phyloP scores from a whole-genome alignment of 2,797 vertebrate genomes.

The Myotis vivesi region DNA sequence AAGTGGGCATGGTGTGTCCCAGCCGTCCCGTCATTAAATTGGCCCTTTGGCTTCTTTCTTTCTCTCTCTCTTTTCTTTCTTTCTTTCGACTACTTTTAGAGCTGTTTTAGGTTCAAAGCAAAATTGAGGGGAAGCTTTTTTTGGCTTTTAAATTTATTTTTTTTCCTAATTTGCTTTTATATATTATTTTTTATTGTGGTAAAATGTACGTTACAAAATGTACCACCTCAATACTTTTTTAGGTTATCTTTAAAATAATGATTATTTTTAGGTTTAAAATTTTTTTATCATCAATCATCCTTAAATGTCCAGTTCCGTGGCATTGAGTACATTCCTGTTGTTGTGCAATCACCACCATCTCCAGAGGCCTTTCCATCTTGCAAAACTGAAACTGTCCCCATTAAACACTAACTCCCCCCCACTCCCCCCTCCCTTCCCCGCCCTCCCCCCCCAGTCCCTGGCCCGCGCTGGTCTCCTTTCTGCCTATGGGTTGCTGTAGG shows the following conservation, averaged over 20 bases:
- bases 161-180: not conserved
- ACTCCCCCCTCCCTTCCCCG: too few species aligned
- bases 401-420: not conserved
- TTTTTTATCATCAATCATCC: not conserved
- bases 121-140: not conserved
- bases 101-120: not conserved
- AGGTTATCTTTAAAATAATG: not conserved
- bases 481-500: not conserved
- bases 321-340: not conserved
- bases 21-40: not conserved
- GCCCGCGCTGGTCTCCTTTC: not conserved
- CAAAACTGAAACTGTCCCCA: not conserved
- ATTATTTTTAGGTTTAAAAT: not conserved
- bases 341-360: not conserved
- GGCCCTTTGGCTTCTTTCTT: not conserved
- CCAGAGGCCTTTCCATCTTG: not conserved
- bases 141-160: slow-evolving; percentile 7
- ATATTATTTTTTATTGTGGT: not conserved
- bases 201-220: not conserved
- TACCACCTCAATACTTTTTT: not conserved
- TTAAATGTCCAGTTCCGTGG: not conserved
- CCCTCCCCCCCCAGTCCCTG: not conserved
- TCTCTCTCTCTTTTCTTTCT: not conserved
- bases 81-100: not conserved
- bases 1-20: not conserved